Conservation (phyloP, 2,113 vertebrate species). For the Bufo gargarizans region DNA sequence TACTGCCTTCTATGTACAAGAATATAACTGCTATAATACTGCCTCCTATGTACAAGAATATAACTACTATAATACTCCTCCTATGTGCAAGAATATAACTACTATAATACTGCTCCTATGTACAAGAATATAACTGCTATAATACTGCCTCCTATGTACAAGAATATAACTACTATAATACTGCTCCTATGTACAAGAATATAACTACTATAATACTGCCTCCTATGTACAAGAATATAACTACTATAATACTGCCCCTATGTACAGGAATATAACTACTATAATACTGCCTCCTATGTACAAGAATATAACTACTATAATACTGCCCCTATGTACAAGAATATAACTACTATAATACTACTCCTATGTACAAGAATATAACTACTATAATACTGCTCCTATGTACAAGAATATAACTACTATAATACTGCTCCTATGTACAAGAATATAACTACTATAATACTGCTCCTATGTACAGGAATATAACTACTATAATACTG, state of each 20-base stretch:
- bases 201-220: not conserved
- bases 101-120: not conserved
- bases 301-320: slow-evolving; percentile 15
- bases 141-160: slow-evolving; percentile 1
- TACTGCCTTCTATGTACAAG: not conserved
- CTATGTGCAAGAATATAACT: not conserved
- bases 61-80: not conserved
- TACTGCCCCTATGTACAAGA: not conserved
- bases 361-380: not conserved
- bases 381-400: not conserved
- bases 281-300: not conserved
- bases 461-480: not conserved
- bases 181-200: not conserved
- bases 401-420: not conserved
- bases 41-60: not conserved
- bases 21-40: slow-evolving; percentile 11
- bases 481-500: slow-evolving; percentile 8
- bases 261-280: not conserved
- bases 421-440: not conserved
- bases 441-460: not conserved
- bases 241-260: not conserved
- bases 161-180: slow-evolving; percentile 11
- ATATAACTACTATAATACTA: slow-evolving; percentile 9
- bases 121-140: slow-evolving; percentile 14
- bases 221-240: not conserved